Percentiles rank a stretch among this genome's conserved stretches.
phyloP scores from a whole-genome alignment of 23 tunicate genomes.

The Phallusia fumigata region DNA sequence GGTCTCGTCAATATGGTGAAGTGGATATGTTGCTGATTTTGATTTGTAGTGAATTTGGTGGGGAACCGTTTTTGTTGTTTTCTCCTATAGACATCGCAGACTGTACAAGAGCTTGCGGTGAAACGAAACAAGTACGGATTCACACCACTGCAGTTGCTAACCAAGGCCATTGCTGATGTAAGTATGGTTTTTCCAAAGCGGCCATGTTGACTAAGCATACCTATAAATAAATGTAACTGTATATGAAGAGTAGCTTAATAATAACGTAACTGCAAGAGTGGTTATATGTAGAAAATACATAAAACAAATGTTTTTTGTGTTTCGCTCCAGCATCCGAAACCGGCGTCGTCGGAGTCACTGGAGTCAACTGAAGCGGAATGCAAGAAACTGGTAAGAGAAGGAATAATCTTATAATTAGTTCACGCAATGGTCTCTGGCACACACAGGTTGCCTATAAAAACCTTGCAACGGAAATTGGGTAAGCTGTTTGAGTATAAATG shows the following conservation, averaged over 20 bases:
- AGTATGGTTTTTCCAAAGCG: too few species aligned
- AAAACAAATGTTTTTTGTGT: too few species aligned
- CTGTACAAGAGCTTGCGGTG: conserved; percentile 70
- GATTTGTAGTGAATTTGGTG: background rate
- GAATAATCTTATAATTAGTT: too few species aligned
- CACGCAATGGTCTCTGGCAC: too few species aligned
- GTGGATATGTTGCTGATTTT: background rate
- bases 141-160: conserved; percentile 82
- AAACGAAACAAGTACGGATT: conserved; percentile 81
- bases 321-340: conserved; percentile 40
- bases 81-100: conserved; percentile 49
- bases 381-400: conserved; percentile 52
- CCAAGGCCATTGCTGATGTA: conserved; percentile 91
- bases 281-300: too few species aligned
- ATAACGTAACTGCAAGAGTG: too few species aligned
- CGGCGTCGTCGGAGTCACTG: conserved; percentile 5
- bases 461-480: too few species aligned
- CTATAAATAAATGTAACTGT: too few species aligned
- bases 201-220: too few species aligned
- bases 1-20: conserved; percentile 87
- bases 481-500: too few species aligned
- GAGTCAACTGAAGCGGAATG: conserved; percentile 23
- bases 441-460: too few species aligned
- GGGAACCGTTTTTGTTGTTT: background rate
- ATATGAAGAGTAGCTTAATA: too few species aligned